phyloP scores from a whole-genome alignment of 1,140 invertebrate genomes.

The Chrysopa pallens region DNA sequence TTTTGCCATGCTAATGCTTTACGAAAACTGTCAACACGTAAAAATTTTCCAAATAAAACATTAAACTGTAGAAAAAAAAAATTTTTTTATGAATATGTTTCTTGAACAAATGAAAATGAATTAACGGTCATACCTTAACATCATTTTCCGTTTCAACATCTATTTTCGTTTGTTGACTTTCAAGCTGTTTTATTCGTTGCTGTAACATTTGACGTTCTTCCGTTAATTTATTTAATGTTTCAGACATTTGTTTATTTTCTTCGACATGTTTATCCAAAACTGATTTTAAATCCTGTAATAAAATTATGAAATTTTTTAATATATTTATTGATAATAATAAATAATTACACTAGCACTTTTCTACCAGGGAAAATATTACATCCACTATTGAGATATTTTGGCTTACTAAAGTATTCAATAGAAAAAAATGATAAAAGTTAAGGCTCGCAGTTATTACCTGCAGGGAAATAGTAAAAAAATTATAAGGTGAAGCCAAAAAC shows the following conservation, averaged over 20 bases:
- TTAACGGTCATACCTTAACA: conserved; percentile 12
- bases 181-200: conserved; percentile 21
- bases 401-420: too few species aligned
- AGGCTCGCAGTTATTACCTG: too few species aligned
- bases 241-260: conserved; percentile 32
- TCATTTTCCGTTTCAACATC: conserved; percentile 7
- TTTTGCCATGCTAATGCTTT: conserved; percentile 77
- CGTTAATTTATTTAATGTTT: conserved; percentile 25
- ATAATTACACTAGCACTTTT: too few species aligned
- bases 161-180: conserved; percentile 7
- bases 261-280: conserved; percentile 24
- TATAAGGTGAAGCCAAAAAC: too few species aligned
- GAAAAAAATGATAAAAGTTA: too few species aligned
- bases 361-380: too few species aligned
- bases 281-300: conserved; percentile 26
- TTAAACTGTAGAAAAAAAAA: conserved; percentile 31
- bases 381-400: too few species aligned
- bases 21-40: conserved; percentile 58
- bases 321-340: too few species aligned
- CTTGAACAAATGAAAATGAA: conserved; percentile 3
- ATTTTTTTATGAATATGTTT: conserved; percentile 2
- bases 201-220: conserved; percentile 24
- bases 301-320: too few species aligned
- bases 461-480: too few species aligned
- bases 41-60: conserved; percentile 53